Percentiles rank a stretch among this genome's conserved stretches.
phyloP scores from a whole-genome alignment of 2,888 invertebrate species.

The Caenorhabditis sp. region DNA sequence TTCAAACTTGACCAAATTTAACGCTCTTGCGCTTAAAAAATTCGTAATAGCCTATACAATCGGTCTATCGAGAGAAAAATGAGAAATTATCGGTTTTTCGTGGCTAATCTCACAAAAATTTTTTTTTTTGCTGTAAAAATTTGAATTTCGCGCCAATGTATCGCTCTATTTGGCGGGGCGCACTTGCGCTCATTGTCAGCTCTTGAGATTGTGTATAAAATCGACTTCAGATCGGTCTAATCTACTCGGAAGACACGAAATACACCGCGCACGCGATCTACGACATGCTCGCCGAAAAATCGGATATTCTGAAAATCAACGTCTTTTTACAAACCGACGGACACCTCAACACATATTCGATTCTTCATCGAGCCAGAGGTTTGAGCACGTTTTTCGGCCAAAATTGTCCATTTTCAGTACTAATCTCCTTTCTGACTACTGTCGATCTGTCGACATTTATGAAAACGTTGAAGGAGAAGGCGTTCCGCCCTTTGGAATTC shows the following conservation, averaged over 20 bases:
- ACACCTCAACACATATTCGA: slow-evolving; percentile 29
- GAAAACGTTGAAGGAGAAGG: slow-evolving; percentile 47
- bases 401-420: too few species aligned
- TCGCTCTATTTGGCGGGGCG: too few species aligned
- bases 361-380: slow-evolving; percentile 47
- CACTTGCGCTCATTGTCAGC: too few species aligned
- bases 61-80: too few species aligned
- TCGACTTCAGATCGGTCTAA: slow-evolving; percentile 51
- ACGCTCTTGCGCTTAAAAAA: too few species aligned
- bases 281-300: slow-evolving; percentile 22
- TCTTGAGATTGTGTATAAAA: too few species aligned
- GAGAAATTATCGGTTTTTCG: too few species aligned
- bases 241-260: slow-evolving; percentile 52
- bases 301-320: slow-evolving; percentile 36
- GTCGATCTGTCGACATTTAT: slow-evolving; percentile 34
- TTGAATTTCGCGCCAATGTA: too few species aligned
- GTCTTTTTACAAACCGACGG: slow-evolving; percentile 51
- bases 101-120: too few species aligned
- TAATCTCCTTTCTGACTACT: slow-evolving; percentile 48
- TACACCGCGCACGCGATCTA: slow-evolving; percentile 53
- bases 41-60: too few species aligned
- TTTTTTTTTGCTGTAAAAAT: too few species aligned
- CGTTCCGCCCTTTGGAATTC: slow-evolving; percentile 42
- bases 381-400: neutral
- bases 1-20: too few species aligned